Conservation (phyloP, 2,888 invertebrate genomes). For the Chloromyia formosa region DNA sequence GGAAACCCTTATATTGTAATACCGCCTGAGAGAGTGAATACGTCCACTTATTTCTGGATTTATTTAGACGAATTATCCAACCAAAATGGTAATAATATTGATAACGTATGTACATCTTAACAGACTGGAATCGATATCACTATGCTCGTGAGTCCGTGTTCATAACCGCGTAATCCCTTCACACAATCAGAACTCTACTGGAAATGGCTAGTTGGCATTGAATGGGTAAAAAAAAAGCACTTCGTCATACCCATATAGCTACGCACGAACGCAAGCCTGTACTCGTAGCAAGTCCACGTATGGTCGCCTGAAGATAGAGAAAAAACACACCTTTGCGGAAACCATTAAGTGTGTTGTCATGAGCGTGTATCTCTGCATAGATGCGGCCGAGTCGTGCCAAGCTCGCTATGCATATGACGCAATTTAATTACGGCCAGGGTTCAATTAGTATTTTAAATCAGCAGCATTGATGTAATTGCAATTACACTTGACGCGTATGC, state of each 20-base stretch:
- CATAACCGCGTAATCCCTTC: not conserved
- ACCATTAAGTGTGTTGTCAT: slow-evolving; percentile 11
- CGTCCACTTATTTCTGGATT: too few relatives aligned
- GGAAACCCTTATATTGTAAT: too few relatives aligned
- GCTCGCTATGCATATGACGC: slow-evolving; percentile 32
- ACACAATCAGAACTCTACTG: not conserved
- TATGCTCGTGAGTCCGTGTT: too few relatives aligned
- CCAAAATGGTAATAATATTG: too few relatives aligned
- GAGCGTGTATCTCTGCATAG: slow-evolving; percentile 21
- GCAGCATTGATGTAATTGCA: slow-evolving; percentile 43
- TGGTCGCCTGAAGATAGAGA: not conserved
- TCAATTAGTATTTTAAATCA: slow-evolving; percentile 41
- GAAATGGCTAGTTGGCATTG: slow-evolving; percentile 6
- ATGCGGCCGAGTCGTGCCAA: not conserved
- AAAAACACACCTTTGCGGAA: slow-evolving; percentile 34
- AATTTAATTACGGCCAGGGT: slow-evolving; percentile 36
- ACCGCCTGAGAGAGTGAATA: too few relatives aligned
- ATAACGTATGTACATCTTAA: too few relatives aligned
- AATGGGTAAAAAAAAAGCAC: not conserved
- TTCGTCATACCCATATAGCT: slow-evolving; percentile 1
- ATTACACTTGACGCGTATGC: slow-evolving; percentile 40
- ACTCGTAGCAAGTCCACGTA: not conserved
- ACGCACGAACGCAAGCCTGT: slow-evolving; percentile 21
- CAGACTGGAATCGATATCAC: too few relatives aligned
- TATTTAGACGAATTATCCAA: too few relatives aligned